phyloP scores from a whole-genome alignment of 1,140 invertebrate species.

The Anthonomus grandis region DNA sequence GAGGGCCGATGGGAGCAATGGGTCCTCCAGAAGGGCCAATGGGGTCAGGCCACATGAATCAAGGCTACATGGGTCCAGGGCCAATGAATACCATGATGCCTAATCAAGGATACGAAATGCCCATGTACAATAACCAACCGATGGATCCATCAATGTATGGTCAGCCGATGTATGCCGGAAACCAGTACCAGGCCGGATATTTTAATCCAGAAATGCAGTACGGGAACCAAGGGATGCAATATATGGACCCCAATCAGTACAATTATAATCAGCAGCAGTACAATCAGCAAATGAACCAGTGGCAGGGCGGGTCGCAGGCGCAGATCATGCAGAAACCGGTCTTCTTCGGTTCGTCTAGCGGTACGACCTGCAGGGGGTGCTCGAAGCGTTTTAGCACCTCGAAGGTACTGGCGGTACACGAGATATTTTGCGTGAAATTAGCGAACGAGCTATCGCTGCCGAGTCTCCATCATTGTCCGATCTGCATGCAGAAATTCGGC shows the following conservation, averaged over 20 bases:
- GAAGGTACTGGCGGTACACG: background rate
- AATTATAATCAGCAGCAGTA: background rate
- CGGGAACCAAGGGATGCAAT: constrained; percentile 2
- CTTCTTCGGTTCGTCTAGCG: background rate
- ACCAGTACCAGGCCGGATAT: too few relatives aligned
- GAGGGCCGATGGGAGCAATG: background rate
- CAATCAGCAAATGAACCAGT: background rate
- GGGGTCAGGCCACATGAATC: too few relatives aligned
- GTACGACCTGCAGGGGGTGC: background rate
- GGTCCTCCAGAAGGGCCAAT: background rate
- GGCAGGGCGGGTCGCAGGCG: background rate
- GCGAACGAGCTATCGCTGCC: background rate
- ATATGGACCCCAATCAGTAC: constrained; percentile 1
- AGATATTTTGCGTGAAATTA: constrained; percentile 4
- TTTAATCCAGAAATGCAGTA: background rate
- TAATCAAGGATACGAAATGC: background rate
- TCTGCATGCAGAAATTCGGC: constrained; percentile 2
- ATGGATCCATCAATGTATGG: background rate
- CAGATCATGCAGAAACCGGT: background rate
- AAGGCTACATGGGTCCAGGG: too few relatives aligned
- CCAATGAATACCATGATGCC: too few relatives aligned
- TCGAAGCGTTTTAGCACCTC: background rate
- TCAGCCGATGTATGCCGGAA: too few relatives aligned
- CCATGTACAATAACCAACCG: background rate
- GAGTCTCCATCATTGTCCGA: background rate